Percentiles rank a stretch among this genome's conserved stretches.
Conservation (phyloP, 2,113 vertebrate genomes). For the Tachysurus vachellii region DNA sequence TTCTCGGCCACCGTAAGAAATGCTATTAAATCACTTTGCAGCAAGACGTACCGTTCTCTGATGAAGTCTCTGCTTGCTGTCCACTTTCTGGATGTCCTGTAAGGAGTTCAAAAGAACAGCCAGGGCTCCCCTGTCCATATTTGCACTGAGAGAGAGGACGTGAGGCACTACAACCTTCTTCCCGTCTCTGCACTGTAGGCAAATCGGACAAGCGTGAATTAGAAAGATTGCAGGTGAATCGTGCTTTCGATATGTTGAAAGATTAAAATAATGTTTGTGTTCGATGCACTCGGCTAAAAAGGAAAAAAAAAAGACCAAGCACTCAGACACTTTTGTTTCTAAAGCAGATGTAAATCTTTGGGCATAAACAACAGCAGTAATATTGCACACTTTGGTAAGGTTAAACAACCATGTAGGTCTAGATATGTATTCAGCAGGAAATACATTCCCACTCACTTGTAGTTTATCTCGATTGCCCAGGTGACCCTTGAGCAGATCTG, state of each 20-base stretch:
- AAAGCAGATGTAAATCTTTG: background rate
- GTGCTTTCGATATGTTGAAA: background rate
- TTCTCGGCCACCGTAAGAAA: too few relatives aligned
- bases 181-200: slow-evolving; percentile 81
- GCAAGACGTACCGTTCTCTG: slow-evolving; percentile 78
- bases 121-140: slow-evolving; percentile 82
- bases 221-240: background rate
- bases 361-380: background rate
- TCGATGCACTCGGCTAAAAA: too few relatives aligned
- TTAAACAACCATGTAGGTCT: background rate
- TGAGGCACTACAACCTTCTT: slow-evolving; percentile 81
- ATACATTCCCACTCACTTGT: slow-evolving; percentile 65
- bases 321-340: background rate
- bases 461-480: slow-evolving; percentile 70
- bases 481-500: slow-evolving; percentile 77
- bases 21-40: too few relatives aligned
- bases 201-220: background rate
- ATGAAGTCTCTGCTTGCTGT: slow-evolving; percentile 73
- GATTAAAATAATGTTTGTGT: background rate
- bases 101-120: slow-evolving; percentile 87
- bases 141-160: slow-evolving; percentile 78
- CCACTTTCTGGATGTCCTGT: slow-evolving; percentile 77
- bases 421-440: background rate
- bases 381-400: background rate
- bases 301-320: too few relatives aligned